Conservation (phyloP, 1,140 invertebrate genomes). For the Acromyrmex heyeri region DNA sequence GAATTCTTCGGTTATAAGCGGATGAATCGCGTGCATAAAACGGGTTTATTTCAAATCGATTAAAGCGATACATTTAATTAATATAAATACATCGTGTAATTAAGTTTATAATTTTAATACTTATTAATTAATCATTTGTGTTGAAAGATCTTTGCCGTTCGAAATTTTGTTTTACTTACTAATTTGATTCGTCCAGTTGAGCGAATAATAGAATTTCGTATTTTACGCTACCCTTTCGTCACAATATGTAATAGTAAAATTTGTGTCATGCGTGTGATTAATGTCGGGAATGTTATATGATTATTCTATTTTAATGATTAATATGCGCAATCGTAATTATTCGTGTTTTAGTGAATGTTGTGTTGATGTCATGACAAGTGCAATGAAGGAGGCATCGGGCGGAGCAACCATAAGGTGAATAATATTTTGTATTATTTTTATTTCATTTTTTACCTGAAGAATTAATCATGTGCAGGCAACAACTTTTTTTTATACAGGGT, state of each 20-base stretch:
- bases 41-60: not conserved
- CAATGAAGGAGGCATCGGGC: not conserved
- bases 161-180: not conserved
- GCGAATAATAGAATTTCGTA: not conserved
- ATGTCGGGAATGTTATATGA: not conserved
- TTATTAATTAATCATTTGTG: not conserved
- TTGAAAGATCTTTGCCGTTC: not conserved
- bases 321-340: not conserved
- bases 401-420: not conserved
- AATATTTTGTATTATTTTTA: conserved; percentile 2
- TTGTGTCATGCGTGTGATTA: not conserved
- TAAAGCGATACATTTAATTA: not conserved
- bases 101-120: not conserved
- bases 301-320: conserved; percentile 15
- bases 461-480: not conserved
- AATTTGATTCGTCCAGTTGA: not conserved
- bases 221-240: not conserved
- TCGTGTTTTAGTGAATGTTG: not conserved
- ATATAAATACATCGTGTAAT: not conserved
- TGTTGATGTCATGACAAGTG: not conserved
- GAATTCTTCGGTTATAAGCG: not conserved
- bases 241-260: not conserved
- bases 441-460: not conserved
- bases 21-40: not conserved
- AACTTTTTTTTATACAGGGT: not conserved